phyloP scores from a whole-genome alignment of 1,140 invertebrate genomes.

The Pachypeltis micranthus region DNA sequence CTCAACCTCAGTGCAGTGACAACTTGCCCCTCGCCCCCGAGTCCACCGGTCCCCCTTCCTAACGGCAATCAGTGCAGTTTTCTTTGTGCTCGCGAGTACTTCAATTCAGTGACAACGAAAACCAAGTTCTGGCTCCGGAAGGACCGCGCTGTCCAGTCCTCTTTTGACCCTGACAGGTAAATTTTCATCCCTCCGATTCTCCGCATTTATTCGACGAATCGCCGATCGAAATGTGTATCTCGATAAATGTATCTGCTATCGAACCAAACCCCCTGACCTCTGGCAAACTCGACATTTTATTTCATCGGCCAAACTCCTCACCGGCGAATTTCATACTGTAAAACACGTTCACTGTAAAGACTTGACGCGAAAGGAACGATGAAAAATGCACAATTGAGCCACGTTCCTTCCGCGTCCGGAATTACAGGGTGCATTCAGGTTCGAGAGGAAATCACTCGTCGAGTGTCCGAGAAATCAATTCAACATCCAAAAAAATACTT shows the following conservation, averaged over 20 bases:
- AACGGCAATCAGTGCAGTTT: background rate
- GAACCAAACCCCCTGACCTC: background rate
- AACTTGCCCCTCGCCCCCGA: background rate
- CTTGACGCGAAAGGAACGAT: too few relatives aligned
- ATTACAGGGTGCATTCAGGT: too few relatives aligned
- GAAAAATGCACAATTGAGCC: too few relatives aligned
- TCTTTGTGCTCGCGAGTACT: constrained; percentile 1
- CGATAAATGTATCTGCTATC: too few relatives aligned
- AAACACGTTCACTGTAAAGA: background rate
- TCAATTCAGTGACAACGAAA: constrained; percentile 6
- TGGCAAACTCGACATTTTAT: background rate
- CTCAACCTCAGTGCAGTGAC: background rate
- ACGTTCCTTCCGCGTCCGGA: too few relatives aligned
- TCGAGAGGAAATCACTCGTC: too few relatives aligned
- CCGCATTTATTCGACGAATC: background rate
- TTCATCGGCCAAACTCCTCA: background rate
- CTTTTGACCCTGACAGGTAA: constrained; percentile 6
- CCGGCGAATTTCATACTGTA: background rate
- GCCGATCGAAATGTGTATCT: background rate
- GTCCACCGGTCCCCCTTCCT: background rate
- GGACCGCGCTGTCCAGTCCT: constrained; percentile 8
- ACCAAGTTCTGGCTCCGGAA: constrained; percentile 7
- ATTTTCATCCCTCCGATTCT: background rate
- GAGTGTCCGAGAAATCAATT: too few relatives aligned
- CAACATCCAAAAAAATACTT: too few relatives aligned